Base-by-base conservation (phyloP, 1,140 invertebrate species). In the Lethrus apterus region DNA sequence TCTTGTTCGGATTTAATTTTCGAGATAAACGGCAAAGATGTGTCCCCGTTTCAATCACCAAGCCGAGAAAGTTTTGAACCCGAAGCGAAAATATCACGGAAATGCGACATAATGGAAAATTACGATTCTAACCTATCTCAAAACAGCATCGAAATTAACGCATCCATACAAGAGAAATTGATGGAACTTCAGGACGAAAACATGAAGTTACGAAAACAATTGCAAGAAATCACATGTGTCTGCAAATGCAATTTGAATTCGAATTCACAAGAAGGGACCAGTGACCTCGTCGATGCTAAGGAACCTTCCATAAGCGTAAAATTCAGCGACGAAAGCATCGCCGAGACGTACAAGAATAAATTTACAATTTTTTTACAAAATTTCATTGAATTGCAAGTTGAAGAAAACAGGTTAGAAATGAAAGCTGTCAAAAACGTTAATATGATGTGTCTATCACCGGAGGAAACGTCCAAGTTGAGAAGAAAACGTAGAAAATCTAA, bases 291-390 rank as follows among this genome's bases (percentile, higher is more conserved):
- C 11, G 13, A 36, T 26, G 11, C 9, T 1, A 32, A 11, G 9
- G 19, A 42, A 9, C 20, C 44, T 11, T 24, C 32, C 8, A 54
- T 62, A 17, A 48, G 40, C 11, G 52, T 62, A 8, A 58, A 32
- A 44, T 62, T 59, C 36, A 41, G 31, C 11, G 38, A 56, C 38
- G 18, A 54, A 34, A 38, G 29, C 2, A 33, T 50, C 10, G 44
- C 52, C 15, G 51, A 59, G n/a, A 34, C 46, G 18, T 62, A 62
- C 41, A 56, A 54, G 26, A 8, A 36, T n/a, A 51, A 52, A 34
- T 52, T 63, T 48, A 21, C 55, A 5, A 46, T 54, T 18, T 59
- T 60, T 24, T 32, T 63, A 14, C 38, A 56, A 21, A 21, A 40
- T 19, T 57, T 57, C 49, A 21, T 47, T 30, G 56, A 60, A 26